These are phyloP conservation scores for Kobus ellipsiprymnus DNA, from an alignment of 2,113 vertebrate species.

Conservation along the genomic window DNA sequence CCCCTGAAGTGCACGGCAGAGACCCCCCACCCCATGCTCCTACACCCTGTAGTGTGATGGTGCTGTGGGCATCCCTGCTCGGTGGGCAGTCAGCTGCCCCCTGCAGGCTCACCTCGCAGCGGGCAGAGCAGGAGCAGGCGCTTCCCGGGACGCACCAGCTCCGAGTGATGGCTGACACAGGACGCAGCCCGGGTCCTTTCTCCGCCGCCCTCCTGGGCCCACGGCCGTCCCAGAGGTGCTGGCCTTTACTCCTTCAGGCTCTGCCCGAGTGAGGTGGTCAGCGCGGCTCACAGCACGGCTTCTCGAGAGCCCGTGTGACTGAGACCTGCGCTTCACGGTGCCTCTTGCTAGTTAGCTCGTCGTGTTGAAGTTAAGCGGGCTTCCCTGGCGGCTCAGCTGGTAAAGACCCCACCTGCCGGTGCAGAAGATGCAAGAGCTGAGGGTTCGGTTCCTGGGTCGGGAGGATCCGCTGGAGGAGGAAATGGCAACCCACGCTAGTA, in stretches of 20 bases:
- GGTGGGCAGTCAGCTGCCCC: neutral
- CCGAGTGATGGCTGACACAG: rapidly evolving
- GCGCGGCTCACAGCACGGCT: neutral
- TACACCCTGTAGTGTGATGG: rapidly evolving
- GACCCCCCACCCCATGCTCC: neutral
- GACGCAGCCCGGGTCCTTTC: rapidly evolving
- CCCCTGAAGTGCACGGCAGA: rapidly evolving
- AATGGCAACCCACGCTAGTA: neutral
- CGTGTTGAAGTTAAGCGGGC: neutral
- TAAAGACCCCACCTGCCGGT: neutral
- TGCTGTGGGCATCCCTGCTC: too few relatives aligned
- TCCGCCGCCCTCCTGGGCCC: rapidly evolving
- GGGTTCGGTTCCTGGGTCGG: neutral
- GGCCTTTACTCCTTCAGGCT: neutral
- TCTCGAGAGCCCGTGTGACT: neutral
- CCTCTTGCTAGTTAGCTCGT: neutral
- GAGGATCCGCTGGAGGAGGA: neutral
- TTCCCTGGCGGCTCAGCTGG: neutral
- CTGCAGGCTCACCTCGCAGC: too few relatives aligned
- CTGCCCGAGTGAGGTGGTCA: neutral
- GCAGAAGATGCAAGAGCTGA: neutral
- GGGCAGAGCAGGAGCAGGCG: neutral
- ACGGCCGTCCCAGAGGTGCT: neutral
- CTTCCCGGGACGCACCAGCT: neutral
- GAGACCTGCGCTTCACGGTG: rapidly evolving